These are phyloP conservation scores for Cotesia chilonis DNA, from an alignment of 1,140 invertebrate species.

Conservation along the genomic window DNA sequence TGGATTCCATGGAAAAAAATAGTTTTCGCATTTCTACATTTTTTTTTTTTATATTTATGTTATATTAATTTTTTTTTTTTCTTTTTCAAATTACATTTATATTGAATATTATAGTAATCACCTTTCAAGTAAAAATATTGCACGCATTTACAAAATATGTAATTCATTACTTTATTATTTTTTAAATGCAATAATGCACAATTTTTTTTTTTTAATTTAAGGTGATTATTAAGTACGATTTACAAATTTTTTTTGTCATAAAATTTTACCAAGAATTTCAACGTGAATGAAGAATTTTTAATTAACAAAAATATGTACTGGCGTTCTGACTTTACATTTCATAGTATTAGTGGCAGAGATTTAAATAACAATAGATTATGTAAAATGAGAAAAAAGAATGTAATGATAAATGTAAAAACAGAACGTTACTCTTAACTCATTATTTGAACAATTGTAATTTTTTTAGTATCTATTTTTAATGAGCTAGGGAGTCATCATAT, in stretches of 20 bases:
- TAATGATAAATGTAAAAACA: slow-evolving; percentile 42
- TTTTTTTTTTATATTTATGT: not conserved
- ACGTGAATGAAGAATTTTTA: slow-evolving; percentile 16
- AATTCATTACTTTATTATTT: slow-evolving; percentile 11
- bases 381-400: not conserved
- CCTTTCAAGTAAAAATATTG: not conserved
- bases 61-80: not conserved
- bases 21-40: slow-evolving; percentile 6
- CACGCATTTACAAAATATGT: slow-evolving; percentile 4
- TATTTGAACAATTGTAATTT: slow-evolving; percentile 37
- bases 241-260: not conserved
- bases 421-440: slow-evolving; percentile 44
- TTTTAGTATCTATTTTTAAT: not conserved
- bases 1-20: slow-evolving; percentile 4
- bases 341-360: not conserved
- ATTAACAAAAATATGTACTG: slow-evolving; percentile 33
- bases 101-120: slow-evolving; percentile 9
- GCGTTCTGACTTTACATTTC: slow-evolving; percentile 38
- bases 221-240: slow-evolving; percentile 11
- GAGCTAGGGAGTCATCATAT: slow-evolving; percentile 31
- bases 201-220: not conserved
- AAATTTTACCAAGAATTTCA: slow-evolving; percentile 9
- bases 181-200: not conserved
- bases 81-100: not conserved
- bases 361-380: not conserved